Evolutionary conservation across 2,888 invertebrate genomes (phyloP), one percentile per base, ranked within the genome.

Genomic region (Molanna angustata): DNA sequence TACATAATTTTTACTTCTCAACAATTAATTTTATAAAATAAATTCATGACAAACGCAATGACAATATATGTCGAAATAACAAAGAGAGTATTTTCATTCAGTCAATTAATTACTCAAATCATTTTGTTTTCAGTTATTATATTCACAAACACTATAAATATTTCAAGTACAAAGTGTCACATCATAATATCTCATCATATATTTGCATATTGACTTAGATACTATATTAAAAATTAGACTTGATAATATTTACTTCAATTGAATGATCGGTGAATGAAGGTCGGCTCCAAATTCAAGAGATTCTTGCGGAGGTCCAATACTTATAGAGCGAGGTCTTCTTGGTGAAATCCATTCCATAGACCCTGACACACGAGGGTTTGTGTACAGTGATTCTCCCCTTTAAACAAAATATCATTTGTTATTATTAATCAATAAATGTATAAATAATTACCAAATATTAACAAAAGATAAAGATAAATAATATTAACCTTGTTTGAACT

Each of bases 401-500:
- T 3, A 60, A 57, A 46, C 33, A 35, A 17, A 33, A 16, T 17
- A 37, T 13, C 16, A 27, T 7, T 27, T 27, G 11, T n/a, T n/a
- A n/a, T n/a, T n/a, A n/a, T n/a, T n/a, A n/a, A n/a, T n/a, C n/a
- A n/a, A n/a, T n/a, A n/a, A n/a, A n/a, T n/a, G n/a, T n/a, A n/a
- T n/a, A n/a, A n/a, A n/a, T n/a, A n/a, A n/a, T n/a, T n/a, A n/a
- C n/a, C 27, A 27, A 7, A 27, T 11, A 27, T 27, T 43, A 37
- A 41, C 3, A 41, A n/a, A 41, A 27, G 13, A 27, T 35, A 22
- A n/a, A 42, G 40, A 18, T 19, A 4, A 7, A 19, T 2, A 27
- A 9, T 22, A 20, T 48, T n/a, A n/a, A 72, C 74, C 84, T 82
- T 18, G 88, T 84, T 61, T 89, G 87, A 2, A 91, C 90, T 52